Evolutionary conservation across 1,140 invertebrate genomes (phyloP), one percentile per base, ranked within the genome.

Genomic region (Latrodectus geometricus): DNA sequence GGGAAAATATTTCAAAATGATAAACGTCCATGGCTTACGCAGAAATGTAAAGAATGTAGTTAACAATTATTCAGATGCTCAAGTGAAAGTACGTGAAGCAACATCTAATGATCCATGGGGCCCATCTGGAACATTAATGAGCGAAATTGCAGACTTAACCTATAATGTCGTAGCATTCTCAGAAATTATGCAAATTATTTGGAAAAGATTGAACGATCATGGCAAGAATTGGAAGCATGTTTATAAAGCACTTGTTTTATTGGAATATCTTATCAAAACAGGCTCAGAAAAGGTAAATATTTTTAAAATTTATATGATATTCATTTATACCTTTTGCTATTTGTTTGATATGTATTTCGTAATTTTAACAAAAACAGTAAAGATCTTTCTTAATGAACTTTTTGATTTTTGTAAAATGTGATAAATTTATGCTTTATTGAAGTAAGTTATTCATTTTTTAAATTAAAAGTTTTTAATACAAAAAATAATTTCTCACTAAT

Each of bases 101-200:
- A 99, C 98, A 20, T 98, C 97, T 79, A 99, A 99, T 93, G 98
- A 99, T 93, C 98, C 98, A 90, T 99, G 98, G 99, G 99, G 99
- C 89, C 98, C 99, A 14, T 98, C 97, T 86, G 98, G 96, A 90
- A 99, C 97, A 0, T 93, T 99, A 56, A 99, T 99, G 98, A 95
- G 97, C 87, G 98, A 99, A 93, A 99, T 99, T 89, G 98, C 98
- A 89, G 98, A 99, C 91, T 92, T 99, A 86, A 99, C 98, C 8
- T 98, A 99, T 93, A 99, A 99, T 93, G 96, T 98, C 77, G 96
- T 99, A 89, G 97, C 98, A 85, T 99, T 99, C 92, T 98, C 97
- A 21, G 98, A 99, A 93, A 99, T 99, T 89, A 99, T 99, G 98
- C 97, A 98, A 92, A 99, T 99, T 96, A 94, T 99, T 23, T 99